Base-by-base conservation (phyloP, 2,113 vertebrate genomes). In the Bubo scandiacus region DNA sequence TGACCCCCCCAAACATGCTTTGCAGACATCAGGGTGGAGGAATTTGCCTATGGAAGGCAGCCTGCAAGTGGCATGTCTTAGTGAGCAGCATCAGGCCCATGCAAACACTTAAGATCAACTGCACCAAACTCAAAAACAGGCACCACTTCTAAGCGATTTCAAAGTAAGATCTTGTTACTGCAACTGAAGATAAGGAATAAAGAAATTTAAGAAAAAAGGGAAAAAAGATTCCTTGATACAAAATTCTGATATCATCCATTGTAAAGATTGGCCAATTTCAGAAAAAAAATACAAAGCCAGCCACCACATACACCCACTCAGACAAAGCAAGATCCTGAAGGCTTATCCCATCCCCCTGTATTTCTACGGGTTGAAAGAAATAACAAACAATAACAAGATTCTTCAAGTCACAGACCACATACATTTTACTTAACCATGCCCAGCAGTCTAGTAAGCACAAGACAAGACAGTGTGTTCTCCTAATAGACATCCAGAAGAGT, bases 31-130 rank as follows among this genome's bases (percentile, higher is more conserved):
- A 36, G 27, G 19, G 52, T 8, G 17, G 4, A 89, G 65, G 58
- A 85, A 81, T 8, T 32, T 49, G 22, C 5, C 45, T 77, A 4
- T 4, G n/a, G 54, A 85, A 85, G 34, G 27, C 54, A 80, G 7
- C 3, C 36, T 26, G 11, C 9, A 72, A 49, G 49, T 7, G 22
- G 23, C 49, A 29, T 5, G 7, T 14, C 62, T 32, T 11, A 20
- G 45, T 12, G 12, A 77, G 27, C 21, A 29, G 38, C 13, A 36
- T 26, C 43, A 57, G 70, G 30, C 27, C 25, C 13, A 38, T 1
- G 4, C 14, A 65, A 85, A 55, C 74, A 51, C 0, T 0, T 4
- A 59, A 45, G 9, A 54, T 25, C 54, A 78, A 27, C 61, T n/a
- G 34, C 54, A 84, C 9, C 15, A 21, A 90, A 25, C 3, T 43